These are phyloP conservation scores for Coenobita brevimanus DNA, from an alignment of 1,140 invertebrate species.

Conservation along the genomic window DNA sequence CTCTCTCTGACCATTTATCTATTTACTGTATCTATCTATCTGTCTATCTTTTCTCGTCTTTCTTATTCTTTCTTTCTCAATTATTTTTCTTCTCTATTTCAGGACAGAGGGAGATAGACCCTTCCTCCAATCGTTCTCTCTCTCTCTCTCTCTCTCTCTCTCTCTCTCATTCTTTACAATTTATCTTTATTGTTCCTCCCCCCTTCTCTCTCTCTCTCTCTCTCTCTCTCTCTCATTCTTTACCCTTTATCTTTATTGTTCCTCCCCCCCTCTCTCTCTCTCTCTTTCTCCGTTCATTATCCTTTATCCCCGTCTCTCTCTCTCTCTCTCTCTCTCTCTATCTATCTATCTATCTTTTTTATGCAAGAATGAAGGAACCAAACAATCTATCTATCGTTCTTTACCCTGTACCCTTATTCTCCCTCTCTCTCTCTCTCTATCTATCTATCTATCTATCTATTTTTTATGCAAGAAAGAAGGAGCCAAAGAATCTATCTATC, in stretches of 20 bases:
- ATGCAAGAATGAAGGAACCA: background rate
- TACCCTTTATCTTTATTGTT: no score
- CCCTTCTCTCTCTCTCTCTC: background rate
- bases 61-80: background rate
- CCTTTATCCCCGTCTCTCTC: background rate
- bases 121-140: no score
- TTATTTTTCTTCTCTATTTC: background rate
- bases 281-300: background rate
- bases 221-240: background rate
- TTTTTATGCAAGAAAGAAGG: no score
- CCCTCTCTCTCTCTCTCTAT: no score
- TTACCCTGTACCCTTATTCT: no score
- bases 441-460: no score
- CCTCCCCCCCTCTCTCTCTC: background rate
- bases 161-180: background rate
- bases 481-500: no score
- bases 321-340: background rate
- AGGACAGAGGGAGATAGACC: no score
- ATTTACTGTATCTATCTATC: no score
- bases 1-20: background rate
- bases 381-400: background rate
- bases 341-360: no score
- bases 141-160: background rate
- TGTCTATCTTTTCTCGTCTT: no score
- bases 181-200: background rate